phyloP scores from a whole-genome alignment of 2,888 invertebrate species.

The Macrosiphum euphorbiae region DNA sequence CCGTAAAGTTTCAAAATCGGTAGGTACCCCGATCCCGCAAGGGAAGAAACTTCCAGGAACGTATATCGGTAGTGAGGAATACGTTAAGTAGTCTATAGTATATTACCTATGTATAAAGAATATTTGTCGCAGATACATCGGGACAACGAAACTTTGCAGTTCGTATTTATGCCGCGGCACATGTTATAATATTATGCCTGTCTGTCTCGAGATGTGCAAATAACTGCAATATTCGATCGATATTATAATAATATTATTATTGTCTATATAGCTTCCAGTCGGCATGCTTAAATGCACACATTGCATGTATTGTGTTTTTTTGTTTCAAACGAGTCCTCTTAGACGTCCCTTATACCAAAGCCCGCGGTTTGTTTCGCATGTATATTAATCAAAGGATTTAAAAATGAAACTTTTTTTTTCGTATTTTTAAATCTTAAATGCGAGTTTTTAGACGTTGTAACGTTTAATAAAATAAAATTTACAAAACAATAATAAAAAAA shows the following conservation, averaged over 20 bases:
- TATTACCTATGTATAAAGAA: not conserved
- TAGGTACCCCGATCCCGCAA: not conserved
- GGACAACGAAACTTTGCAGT: not conserved
- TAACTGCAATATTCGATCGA: not conserved
- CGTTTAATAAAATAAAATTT: not conserved
- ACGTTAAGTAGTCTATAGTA: not conserved
- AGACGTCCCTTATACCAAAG: too few relatives aligned
- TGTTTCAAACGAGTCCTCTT: not conserved
- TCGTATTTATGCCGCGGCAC: not conserved
- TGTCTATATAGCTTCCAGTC: too few relatives aligned
- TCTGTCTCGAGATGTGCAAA: too few relatives aligned
- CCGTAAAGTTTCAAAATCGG: not conserved
- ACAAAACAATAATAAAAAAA: not conserved
- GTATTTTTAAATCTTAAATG: not conserved
- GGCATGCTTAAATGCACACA: not conserved
- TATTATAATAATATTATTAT: not conserved
- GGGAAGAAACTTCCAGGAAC: not conserved
- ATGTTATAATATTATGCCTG: not conserved
- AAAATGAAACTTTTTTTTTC: not conserved
- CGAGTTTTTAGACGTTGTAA: not conserved
- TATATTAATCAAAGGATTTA: not conserved
- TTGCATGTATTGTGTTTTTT: not conserved
- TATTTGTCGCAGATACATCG: not conserved
- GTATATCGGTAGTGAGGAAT: not conserved
- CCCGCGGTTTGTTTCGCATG: not conserved